Evolutionary conservation across 2,888 invertebrate genomes (phyloP).

Genomic region (Sthenelais limicola): DNA sequence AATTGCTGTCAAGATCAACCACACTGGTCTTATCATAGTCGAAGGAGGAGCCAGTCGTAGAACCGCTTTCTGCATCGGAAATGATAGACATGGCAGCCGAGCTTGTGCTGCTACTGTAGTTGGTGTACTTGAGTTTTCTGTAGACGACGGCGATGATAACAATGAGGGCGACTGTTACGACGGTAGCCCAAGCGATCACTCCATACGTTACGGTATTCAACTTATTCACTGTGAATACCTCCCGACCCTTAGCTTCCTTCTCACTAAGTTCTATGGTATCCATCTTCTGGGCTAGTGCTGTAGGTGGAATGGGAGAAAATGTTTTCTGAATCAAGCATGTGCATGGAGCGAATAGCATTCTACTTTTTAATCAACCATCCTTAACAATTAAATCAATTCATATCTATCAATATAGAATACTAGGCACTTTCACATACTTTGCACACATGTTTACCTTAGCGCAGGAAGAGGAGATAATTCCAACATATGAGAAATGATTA

Average conservation of each 20-base stretch:
- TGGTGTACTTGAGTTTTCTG: conserved; percentile 15
- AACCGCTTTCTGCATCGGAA: conserved; percentile 25
- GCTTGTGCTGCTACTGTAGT: conserved; percentile 22
- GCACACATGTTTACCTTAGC: too few species aligned
- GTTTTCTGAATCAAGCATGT: too few species aligned
- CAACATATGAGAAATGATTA: too few species aligned
- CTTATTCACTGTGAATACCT: neutral
- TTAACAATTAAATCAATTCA: too few species aligned
- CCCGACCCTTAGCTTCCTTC: neutral
- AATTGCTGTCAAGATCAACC: neutral
- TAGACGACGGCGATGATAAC: conserved; percentile 49
- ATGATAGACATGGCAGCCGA: conserved; percentile 21
- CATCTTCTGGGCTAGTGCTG: conserved; percentile 18
- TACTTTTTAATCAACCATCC: too few species aligned
- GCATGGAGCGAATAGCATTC: too few species aligned
- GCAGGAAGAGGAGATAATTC: too few species aligned
- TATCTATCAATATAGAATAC: too few species aligned
- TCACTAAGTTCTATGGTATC: neutral
- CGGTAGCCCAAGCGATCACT: conserved; percentile 46
- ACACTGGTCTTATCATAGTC: conserved; percentile 29
- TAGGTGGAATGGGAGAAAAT: too few species aligned
- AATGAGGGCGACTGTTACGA: conserved; percentile 47
- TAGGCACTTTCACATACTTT: too few species aligned
- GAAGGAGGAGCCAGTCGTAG: conserved; percentile 11
- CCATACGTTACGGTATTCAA: conserved; percentile 26